A percentile compares a stretch with the other conserved stretches of the same genome.
phyloP scores from a whole-genome alignment of 2,888 invertebrate species.

The Nesidiocoris tenuis region DNA sequence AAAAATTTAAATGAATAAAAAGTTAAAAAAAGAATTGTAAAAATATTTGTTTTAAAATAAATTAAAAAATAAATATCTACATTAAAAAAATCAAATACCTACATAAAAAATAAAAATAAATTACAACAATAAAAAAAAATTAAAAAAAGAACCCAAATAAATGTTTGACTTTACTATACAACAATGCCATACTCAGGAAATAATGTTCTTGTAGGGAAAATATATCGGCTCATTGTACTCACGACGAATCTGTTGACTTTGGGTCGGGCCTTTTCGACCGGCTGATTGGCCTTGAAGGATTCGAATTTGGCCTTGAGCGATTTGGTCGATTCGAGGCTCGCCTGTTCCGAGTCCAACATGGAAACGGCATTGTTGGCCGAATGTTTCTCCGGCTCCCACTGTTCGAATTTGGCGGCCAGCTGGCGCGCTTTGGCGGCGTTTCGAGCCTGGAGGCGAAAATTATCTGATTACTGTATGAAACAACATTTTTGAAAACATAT shows the following conservation, averaged over 20 bases:
- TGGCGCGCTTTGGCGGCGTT: conserved; percentile 76
- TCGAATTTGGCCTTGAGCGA: conserved; percentile 72
- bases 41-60: no score
- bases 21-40: background rate
- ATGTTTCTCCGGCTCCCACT: conserved; percentile 70
- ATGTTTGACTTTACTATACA: no score
- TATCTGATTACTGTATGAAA: no score
- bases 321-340: conserved; percentile 82
- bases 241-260: conserved; percentile 93
- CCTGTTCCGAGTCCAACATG: conserved; percentile 57
- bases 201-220: background rate
- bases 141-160: no score
- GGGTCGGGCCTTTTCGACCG: conserved; percentile 60
- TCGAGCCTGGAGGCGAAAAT: conserved; percentile 39
- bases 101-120: no score
- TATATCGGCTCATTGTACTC: conserved; percentile 60
- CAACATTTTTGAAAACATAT: no score
- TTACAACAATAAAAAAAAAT: no score
- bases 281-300: conserved; percentile 66
- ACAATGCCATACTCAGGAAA: background rate
- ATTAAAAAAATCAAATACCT: no score
- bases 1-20: background rate
- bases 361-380: conserved; percentile 56
- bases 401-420: conserved; percentile 82
- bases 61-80: no score